These are phyloP conservation scores for Pygoscelis antarcticus DNA, from an alignment of 2,113 vertebrate species.

Conservation along the genomic window DNA sequence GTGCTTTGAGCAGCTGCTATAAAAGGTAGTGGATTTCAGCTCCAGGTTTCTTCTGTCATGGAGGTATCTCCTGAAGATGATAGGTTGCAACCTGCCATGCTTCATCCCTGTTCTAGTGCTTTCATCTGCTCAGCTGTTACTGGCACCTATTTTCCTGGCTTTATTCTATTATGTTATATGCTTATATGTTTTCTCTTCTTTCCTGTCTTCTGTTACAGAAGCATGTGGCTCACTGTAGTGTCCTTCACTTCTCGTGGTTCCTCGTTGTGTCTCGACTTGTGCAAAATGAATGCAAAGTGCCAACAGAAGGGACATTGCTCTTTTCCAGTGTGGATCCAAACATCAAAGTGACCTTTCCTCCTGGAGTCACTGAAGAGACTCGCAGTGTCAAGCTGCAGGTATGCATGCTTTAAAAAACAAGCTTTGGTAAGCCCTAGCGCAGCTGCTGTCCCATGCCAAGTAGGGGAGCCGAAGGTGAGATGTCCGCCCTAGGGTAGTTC, in stretches of 20 bases:
- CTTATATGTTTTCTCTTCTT: not conserved
- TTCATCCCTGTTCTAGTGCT: not conserved
- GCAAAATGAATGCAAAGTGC: conserved; percentile 83
- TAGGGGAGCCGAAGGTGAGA: not conserved
- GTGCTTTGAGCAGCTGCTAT: not conserved
- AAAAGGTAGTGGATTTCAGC: not conserved
- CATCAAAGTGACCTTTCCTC: conserved; percentile 88
- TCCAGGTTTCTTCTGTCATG: not conserved
- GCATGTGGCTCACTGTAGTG: conserved; percentile 83
- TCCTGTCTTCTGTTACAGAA: conserved; percentile 18
- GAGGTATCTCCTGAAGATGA: not conserved
- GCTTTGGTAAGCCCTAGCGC: not conserved
- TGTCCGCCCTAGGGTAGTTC: not conserved
- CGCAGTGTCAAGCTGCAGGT: conserved; percentile 78
- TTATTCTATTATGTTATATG: not conserved
- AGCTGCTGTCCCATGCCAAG: not conserved
- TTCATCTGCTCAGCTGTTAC: not conserved
- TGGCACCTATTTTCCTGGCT: not conserved
- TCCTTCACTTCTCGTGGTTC: conserved; percentile 95
- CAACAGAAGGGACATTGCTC: conserved; percentile 80
- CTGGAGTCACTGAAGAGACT: conserved; percentile 79
- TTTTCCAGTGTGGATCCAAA: conserved; percentile 84
- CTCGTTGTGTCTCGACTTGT: conserved; percentile 85
- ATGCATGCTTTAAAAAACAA: not conserved
- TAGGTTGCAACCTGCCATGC: not conserved